Conservation (phyloP, 2,113 vertebrate genomes). For the Bubo scandiacus region DNA sequence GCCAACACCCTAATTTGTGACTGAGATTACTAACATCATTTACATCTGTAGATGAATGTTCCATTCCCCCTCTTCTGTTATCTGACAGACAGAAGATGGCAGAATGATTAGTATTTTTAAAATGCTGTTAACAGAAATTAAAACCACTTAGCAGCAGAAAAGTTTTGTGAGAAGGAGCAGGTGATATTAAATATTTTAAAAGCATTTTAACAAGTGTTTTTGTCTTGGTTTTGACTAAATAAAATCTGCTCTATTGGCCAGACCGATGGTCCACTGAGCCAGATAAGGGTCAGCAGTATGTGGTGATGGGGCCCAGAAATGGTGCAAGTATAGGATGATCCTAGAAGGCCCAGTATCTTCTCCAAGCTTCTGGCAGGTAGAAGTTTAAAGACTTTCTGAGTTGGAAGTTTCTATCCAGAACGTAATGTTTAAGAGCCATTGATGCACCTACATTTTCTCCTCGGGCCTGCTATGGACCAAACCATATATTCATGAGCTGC, state of each 20-base stretch:
- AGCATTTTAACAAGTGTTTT: background rate
- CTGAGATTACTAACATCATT: background rate
- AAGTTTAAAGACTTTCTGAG: background rate
- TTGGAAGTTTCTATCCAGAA: background rate
- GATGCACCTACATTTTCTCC: background rate
- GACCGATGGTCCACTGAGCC: background rate
- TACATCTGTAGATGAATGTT: background rate
- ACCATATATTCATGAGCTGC: background rate
- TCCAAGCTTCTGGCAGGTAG: background rate
- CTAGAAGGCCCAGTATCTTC: background rate
- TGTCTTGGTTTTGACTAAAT: background rate
- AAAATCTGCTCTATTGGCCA: background rate
- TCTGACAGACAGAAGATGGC: slow-evolving; percentile 43
- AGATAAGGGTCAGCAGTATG: background rate
- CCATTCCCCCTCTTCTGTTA: background rate
- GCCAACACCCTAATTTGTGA: background rate
- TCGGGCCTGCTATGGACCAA: background rate
- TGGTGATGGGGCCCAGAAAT: background rate
- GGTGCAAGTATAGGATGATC: background rate
- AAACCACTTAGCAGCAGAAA: slow-evolving; percentile 55
- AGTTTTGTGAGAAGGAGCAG: slow-evolving; percentile 55
- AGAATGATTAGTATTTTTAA: slow-evolving; percentile 37
- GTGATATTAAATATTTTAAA: slow-evolving; percentile 52
- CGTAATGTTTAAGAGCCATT: background rate
- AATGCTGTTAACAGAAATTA: slow-evolving; percentile 53